Percentiles rank a stretch among this genome's conserved stretches.
These are phyloP conservation scores for Bubo scandiacus DNA, from an alignment of 2,113 vertebrate genomes.

Conservation along the genomic window DNA sequence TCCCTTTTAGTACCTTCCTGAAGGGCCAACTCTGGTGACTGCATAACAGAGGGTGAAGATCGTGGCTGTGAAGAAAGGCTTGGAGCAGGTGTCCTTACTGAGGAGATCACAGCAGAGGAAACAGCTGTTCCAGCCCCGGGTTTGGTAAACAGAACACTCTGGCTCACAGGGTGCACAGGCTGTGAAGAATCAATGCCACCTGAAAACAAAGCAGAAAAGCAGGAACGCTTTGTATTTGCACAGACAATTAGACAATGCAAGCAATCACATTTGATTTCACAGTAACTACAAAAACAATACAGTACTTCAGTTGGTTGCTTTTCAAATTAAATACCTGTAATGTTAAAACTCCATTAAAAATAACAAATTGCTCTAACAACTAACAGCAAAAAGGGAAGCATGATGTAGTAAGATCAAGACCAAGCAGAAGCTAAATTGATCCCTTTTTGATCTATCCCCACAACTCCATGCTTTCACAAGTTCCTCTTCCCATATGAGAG, in stretches of 20 bases:
- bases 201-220: conserved; percentile 21
- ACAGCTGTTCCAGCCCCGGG: conserved; percentile 27
- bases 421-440: background rate
- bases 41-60: conserved; percentile 21
- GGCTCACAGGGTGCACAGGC: conserved; percentile 32
- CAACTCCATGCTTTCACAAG: background rate
- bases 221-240: conserved; percentile 15
- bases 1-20: conserved; percentile 73
- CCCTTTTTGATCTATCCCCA: background rate
- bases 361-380: background rate
- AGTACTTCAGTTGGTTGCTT: background rate
- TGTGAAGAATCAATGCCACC: conserved; percentile 55
- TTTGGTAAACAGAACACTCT: conserved; percentile 49
- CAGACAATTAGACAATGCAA: background rate
- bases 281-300: background rate
- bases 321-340: background rate
- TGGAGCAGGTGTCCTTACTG: conserved; percentile 37
- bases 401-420: background rate
- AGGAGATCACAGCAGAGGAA: conserved; percentile 16
- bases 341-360: background rate
- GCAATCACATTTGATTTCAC: background rate
- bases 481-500: background rate
- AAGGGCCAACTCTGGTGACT: conserved; percentile 24
- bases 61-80: conserved; percentile 26
- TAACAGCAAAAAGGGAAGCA: background rate